Percentiles rank a stretch among this genome's conserved stretches.
phyloP scores from a whole-genome alignment of 2,888 invertebrate genomes.

The Leptopilina myrica region DNA sequence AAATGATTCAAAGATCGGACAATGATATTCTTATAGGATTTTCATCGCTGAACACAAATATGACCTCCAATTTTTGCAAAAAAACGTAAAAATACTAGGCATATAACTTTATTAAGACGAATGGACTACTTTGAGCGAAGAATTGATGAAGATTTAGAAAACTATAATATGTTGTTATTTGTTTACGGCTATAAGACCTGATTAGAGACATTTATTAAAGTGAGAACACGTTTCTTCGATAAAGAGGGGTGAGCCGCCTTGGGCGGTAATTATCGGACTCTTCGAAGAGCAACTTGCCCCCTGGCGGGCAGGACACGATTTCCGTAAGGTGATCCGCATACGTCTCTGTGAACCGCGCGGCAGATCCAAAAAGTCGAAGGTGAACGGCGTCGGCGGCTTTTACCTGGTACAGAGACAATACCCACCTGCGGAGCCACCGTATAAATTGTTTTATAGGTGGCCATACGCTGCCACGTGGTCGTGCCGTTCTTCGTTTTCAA shows the following conservation, averaged over 20 bases:
- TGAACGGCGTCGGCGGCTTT: slow-evolving; percentile 61
- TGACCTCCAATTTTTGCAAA: no score
- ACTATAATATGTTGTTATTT: slow-evolving; percentile 47
- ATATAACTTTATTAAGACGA: no score
- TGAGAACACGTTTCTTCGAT: slow-evolving; percentile 57
- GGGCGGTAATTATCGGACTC: slow-evolving; percentile 70
- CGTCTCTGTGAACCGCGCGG: slow-evolving; percentile 55
- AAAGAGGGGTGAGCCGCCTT: slow-evolving; percentile 66
- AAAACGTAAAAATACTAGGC: no score
- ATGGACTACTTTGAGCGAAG: no score
- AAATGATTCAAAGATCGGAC: no score
- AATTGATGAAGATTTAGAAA: not conserved
- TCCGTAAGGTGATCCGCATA: slow-evolving; percentile 70
- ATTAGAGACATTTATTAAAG: slow-evolving; percentile 52
- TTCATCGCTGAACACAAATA: no score
- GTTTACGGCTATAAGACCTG: slow-evolving; percentile 47
- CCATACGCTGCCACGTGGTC: slow-evolving; percentile 48
- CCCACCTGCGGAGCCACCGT: slow-evolving; percentile 66
- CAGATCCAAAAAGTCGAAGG: slow-evolving; percentile 51
- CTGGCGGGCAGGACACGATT: slow-evolving; percentile 70
- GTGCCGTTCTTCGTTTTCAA: slow-evolving; percentile 51
- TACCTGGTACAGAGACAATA: slow-evolving; percentile 67
- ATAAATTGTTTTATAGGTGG: slow-evolving; percentile 69
- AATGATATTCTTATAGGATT: no score
- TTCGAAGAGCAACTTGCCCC: slow-evolving; percentile 60